Conservation (phyloP, 2,113 vertebrate genomes). For the Chrysemys picta region DNA sequence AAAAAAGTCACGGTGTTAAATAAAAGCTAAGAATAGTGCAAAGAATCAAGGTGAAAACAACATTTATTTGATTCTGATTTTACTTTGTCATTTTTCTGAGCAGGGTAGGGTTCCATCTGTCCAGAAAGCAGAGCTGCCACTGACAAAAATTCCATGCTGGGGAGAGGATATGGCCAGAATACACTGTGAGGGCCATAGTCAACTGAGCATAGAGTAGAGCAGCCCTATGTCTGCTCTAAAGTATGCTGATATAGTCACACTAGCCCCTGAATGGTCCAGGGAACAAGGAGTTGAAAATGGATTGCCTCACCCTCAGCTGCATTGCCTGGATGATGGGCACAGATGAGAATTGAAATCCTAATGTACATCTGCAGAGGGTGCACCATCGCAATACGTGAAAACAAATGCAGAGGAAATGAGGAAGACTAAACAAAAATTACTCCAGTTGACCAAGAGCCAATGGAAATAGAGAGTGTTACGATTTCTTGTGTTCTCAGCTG, state of each 20-base stretch:
- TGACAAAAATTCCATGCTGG: not conserved
- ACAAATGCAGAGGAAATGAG: not conserved
- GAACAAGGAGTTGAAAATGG: not conserved
- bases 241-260: not conserved
- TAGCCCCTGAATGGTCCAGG: not conserved
- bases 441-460: not conserved
- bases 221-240: not conserved
- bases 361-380: not conserved
- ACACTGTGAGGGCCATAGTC: not conserved
- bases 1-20: not conserved
- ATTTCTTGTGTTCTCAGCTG: not conserved
- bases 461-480: not conserved
- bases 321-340: not conserved
- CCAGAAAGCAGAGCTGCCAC: not conserved
- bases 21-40: not conserved
- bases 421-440: not conserved
- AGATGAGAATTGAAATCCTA: not conserved
- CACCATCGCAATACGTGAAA: not conserved
- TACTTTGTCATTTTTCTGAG: not conserved
- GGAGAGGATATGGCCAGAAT: not conserved
- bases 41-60: not conserved
- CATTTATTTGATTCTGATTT: not conserved
- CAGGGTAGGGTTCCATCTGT: not conserved
- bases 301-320: not conserved
- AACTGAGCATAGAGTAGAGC: not conserved